Evolutionary conservation across 2,113 vertebrate species (phyloP).

Genomic region (Phrynosoma platyrhinos): DNA sequence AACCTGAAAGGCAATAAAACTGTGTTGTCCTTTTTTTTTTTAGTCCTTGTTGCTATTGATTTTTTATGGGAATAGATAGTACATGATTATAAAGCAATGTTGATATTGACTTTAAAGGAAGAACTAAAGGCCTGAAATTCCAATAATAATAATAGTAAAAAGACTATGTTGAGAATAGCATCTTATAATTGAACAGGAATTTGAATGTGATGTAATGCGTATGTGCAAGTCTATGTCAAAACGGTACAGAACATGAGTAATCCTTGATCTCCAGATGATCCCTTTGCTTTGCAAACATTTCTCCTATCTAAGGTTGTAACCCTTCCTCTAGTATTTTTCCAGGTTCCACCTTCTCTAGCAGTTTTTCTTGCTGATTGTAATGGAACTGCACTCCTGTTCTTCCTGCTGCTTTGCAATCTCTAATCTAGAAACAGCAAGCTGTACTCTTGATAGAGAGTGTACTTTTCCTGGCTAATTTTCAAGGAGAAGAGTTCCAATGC

Average conservation of each 20-base stretch:
- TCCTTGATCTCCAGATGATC: conserved; percentile 8
- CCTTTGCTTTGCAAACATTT: not conserved
- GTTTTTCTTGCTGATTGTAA: not conserved
- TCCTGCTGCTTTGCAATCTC: conserved; percentile 52
- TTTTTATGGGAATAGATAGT: not conserved
- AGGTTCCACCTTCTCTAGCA: not conserved
- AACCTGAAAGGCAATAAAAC: not conserved
- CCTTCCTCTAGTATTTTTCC: conserved; percentile 42
- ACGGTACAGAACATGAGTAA: not conserved
- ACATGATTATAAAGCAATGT: not conserved
- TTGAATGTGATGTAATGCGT: not conserved
- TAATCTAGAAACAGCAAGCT: conserved; percentile 49
- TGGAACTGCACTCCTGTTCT: not conserved
- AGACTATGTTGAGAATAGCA: not conserved
- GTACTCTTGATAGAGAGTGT: not conserved
- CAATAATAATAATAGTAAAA: not conserved
- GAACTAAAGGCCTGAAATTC: not conserved
- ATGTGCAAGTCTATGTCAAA: not conserved
- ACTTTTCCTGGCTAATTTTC: conserved; percentile 43
- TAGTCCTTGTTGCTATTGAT: not conserved
- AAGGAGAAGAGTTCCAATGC: conserved; percentile 26
- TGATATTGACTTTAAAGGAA: not conserved
- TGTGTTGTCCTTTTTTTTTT: not conserved
- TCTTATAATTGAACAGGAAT: not conserved
- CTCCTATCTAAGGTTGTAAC: conserved; percentile 19